Evolutionary conservation across 1,140 invertebrate genomes (phyloP), one percentile per base, ranked within the genome.

Genomic region (Hyposmocoma kahamanoa): DNA sequence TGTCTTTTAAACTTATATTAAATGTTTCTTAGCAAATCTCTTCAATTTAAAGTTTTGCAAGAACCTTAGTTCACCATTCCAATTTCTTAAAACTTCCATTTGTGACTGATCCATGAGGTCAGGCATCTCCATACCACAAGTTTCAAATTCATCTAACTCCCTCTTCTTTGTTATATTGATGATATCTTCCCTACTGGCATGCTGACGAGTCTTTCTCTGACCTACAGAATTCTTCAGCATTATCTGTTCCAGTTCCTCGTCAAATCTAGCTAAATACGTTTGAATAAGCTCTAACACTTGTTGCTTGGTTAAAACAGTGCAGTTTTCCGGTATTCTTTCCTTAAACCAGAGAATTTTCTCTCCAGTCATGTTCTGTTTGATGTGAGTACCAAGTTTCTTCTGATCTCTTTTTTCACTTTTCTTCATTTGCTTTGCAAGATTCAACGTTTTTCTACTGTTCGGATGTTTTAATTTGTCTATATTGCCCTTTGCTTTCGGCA

Each of bases 241-340:
- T 62, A 95, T 95, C 76, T 94, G 92, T 58, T 91, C 89, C 22
- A 94, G 71, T 86, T 95, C 93, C 53, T 93, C 92, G 62, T 94
- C 90, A 80, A 95, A 92, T 41, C 93, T 58, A 47, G 72, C 64
- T 63, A 85, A 65, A 68, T 89, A 92, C 69, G 78, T 79, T 56
- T 88, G 69, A 38, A 94, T 89, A 36, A 93, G 69, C 45, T 88
- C 76, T 45, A 89, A 70, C 19, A 88, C 86, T 56, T 91, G 83
- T 69, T 90, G 77, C 50, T 90, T 87, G 19, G 81, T 88, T 43
- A 91, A 89, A 17, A 88, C 84, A 28, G 64, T 63, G 11, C 87
- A 79, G 48, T 78, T 76, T 24, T 88, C 77, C 43, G 93, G 90
- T 47, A 88, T 68, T 26, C 90, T 87, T 17, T 91, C 74, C 77